A percentile compares a stretch with the other conserved stretches of the same genome.
Evolutionary conservation across 2,113 vertebrate species (phyloP).

Genomic region (Microcebus ravelobensis): DNA sequence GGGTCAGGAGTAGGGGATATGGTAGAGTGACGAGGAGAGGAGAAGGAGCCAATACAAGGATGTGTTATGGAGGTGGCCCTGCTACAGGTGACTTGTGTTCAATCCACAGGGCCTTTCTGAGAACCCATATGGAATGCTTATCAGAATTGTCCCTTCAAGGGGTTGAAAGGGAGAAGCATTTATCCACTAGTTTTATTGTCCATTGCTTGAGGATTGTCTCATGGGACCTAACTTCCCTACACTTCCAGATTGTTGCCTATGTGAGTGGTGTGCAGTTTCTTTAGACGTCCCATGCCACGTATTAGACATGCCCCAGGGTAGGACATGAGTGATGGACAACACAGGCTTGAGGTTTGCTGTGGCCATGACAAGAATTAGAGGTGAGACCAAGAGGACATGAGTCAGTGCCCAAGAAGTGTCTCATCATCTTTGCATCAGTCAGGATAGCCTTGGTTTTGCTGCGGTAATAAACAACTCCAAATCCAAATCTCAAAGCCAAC

Average conservation of each 20-base stretch:
- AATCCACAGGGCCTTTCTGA: background rate
- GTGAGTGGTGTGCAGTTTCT: background rate
- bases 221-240: no score
- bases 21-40: accelerated
- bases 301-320: background rate
- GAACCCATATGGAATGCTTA: background rate
- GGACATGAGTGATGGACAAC: background rate
- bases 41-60: no score
- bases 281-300: background rate
- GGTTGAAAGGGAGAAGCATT: background rate
- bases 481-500: background rate
- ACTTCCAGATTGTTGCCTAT: background rate
- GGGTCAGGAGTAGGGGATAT: background rate
- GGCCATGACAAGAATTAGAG: background rate
- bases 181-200: background rate
- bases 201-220: background rate
- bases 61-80: background rate
- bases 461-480: background rate
- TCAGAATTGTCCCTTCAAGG: background rate
- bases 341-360: background rate
- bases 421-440: background rate
- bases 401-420: background rate
- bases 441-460: background rate
- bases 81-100: background rate
- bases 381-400: background rate